phyloP scores from a whole-genome alignment of 1,140 invertebrate species.

The Lethocerus indicus region DNA sequence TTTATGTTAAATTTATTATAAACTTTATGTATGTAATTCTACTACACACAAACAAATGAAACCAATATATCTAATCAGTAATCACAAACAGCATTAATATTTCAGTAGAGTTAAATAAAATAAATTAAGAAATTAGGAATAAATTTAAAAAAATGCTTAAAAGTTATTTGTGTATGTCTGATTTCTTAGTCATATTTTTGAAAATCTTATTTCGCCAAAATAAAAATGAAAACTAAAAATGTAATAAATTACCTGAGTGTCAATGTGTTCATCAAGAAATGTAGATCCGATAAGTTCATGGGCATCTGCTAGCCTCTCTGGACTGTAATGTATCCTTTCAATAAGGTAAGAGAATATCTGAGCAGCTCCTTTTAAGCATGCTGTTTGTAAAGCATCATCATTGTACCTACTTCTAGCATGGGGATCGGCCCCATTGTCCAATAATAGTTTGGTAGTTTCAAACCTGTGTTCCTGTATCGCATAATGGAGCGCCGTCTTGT shows the following conservation, averaged over 20 bases:
- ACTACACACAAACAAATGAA: no score
- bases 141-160: neutral
- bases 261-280: constrained; percentile 66
- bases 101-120: no score
- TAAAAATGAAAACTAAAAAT: neutral
- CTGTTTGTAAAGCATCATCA: constrained; percentile 80
- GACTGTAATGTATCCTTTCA: constrained; percentile 37
- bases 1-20: no score
- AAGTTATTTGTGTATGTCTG: neutral
- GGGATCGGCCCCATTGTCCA: constrained; percentile 64
- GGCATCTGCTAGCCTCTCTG: constrained; percentile 57
- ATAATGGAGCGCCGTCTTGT: constrained; percentile 85
- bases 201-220: neutral
- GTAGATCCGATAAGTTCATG: constrained; percentile 71
- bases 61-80: no score
- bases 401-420: constrained; percentile 58
- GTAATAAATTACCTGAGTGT: constrained; percentile 30
- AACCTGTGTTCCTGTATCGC: constrained; percentile 55
- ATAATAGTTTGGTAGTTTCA: constrained; percentile 66
- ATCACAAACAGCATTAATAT: no score
- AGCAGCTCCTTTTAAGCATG: constrained; percentile 72
- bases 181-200: neutral
- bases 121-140: neutral
- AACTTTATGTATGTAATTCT: no score
- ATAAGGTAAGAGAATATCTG: constrained; percentile 64